Base-by-base conservation (phyloP, 2,888 invertebrate species). In the Chydorus sphaericus region DNA sequence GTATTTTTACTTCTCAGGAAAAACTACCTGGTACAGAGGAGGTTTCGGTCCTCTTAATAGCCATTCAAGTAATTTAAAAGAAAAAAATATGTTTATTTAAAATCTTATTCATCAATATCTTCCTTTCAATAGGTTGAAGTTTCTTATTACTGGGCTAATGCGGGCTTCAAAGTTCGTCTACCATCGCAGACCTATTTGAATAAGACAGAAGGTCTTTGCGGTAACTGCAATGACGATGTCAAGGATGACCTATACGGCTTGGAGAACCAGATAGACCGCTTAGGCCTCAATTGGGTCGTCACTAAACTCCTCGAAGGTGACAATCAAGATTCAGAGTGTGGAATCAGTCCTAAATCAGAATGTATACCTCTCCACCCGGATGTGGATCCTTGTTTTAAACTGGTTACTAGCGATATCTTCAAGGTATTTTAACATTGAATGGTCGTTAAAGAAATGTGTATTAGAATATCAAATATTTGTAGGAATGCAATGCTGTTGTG, bases 121-220 rank as follows among this genome's bases (percentile, higher is more conserved):
- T 44, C 26, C 28, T 16, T n/a, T 4, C 16, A 11, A 20, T 10
- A 44, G 44, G 73, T 89, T 2, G 82, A 86, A 71, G 76, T 86
- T 51, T 69, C 68, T 31, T 67, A 67, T 60, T 70, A 68, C 56
- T 65, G 65, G 60, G 70, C 71, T 23, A 72, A 73, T 26, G 66
- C 72, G 58, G 75, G 72, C 2, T 65, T 66, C 51, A 60, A 74
- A 49, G 67, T 83, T 5, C 79, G 77, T 57, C 75, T 86, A 2
- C 85, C 89, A 0, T 86, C 88, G 1, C 77, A 80, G 60, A 71
- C 80, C 56, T 88, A 84, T 68, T 77, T 75, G 37, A 79, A 80
- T 59, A 78, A 76, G 60, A 78, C 85, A 55, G 84, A 87, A 67
- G 89, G 89, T 1, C 73, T 90, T 2, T 90, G 89, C 67, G 89